phyloP scores from a whole-genome alignment of 2,113 vertebrate genomes.

The Urocolius indicus region DNA sequence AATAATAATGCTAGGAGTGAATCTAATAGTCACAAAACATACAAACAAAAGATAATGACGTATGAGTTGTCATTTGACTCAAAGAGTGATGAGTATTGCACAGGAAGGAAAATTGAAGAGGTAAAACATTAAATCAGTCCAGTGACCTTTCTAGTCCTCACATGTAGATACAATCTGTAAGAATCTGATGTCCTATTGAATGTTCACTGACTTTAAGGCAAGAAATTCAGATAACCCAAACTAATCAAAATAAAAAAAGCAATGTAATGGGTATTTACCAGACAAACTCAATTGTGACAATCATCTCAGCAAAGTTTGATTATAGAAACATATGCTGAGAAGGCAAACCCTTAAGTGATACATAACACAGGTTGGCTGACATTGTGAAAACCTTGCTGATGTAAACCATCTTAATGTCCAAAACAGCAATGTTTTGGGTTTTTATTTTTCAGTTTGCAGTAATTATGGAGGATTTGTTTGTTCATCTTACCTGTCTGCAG shows the following conservation, averaged over 20 bases:
- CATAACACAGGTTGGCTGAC: background rate
- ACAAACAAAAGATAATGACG: background rate
- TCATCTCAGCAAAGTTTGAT: background rate
- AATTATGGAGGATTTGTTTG: background rate
- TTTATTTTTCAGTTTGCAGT: background rate
- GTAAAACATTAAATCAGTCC: background rate
- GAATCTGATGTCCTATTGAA: background rate
- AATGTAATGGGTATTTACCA: background rate
- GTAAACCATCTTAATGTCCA: background rate
- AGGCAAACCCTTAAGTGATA: background rate
- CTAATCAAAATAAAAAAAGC: background rate
- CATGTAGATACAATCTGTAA: background rate
- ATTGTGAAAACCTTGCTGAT: background rate
- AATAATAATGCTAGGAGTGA: background rate
- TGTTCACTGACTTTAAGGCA: background rate
- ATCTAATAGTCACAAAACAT: background rate
- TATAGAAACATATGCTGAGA: background rate
- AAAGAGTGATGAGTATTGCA: background rate
- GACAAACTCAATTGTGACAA: background rate
- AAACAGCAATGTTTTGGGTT: background rate
- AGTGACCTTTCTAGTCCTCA: background rate
- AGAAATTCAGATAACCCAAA: background rate
- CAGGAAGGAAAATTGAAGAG: background rate
- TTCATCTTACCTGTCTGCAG: background rate
- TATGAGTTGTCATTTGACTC: background rate